Evolutionary conservation across 2,888 invertebrate genomes (phyloP), one percentile per base, ranked within the genome.

Genomic region (Marasmarcha lunaedactyla): DNA sequence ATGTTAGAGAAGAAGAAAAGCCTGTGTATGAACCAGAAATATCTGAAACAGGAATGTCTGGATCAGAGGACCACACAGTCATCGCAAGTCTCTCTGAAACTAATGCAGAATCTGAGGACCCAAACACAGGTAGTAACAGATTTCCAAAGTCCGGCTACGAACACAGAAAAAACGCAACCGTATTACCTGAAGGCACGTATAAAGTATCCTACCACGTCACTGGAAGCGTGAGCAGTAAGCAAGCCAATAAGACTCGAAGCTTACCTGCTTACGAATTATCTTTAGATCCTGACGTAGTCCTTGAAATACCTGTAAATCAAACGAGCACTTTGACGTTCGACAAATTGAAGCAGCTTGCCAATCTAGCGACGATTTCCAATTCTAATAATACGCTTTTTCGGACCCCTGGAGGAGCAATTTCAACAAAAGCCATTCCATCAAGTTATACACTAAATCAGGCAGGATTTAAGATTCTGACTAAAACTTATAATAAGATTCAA

Each of bases 401-500:
- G 30, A 54, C 74, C 15, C 76, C 77, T 9, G 84, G 84, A 20
- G 72, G 83, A 38, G 68, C 85, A 13, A 87, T 87, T 54, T 87
- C 87, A 11, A 86, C 86, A 9, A 87, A 87, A 72, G 87, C 87
- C 2, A 85, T 87, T 42, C 86, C 85, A 12, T 85, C 87, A 1
- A 87, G 85, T 52, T 87, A 87, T 49, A 85, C 85, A 0, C 59
- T 88, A 13, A 89, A 88, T 58, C 86, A 87, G 42, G 88, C 88
- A 34, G 89, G 89, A 1, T 85, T 90, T 42, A 86, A 87, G 57
- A 85, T 90, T 46, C 61, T 89, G 40, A 90, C 89, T 0, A 90
- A 89, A 70, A 84, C 87, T 0, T 85, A 85, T 40, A 88, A 87
- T 46, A 90, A 88, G 64, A 66, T 74, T 37, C 77, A 76, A 41